Conservation (phyloP, 1,140 invertebrate species). For the Oncopodura yosiiana region DNA sequence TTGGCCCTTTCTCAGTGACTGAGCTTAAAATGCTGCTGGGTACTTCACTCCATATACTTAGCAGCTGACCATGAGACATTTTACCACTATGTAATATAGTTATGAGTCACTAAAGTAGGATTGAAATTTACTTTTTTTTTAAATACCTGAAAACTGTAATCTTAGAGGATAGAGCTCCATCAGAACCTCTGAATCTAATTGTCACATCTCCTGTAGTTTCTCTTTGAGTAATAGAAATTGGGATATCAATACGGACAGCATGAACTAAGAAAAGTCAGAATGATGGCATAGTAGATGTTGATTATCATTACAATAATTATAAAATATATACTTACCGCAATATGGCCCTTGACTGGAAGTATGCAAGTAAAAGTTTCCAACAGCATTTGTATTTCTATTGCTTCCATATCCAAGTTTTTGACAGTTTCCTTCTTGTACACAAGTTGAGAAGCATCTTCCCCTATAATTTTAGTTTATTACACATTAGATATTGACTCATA, state of each 20-base stretch:
- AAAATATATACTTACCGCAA: slow-evolving; percentile 24
- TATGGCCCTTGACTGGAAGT: slow-evolving; percentile 10
- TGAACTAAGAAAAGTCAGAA: slow-evolving; percentile 13
- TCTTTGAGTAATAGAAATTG: slow-evolving; percentile 14
- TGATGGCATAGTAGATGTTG: not conserved
- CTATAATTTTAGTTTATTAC: too few species aligned
- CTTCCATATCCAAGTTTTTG: slow-evolving; percentile 12
- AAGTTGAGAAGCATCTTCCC: slow-evolving; percentile 19
- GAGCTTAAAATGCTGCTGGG: slow-evolving; percentile 8
- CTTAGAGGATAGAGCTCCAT: slow-evolving; percentile 8
- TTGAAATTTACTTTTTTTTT: not conserved
- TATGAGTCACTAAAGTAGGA: not conserved
- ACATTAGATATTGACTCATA: not conserved
- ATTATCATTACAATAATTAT: not conserved
- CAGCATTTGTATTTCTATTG: not conserved
- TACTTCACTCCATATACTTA: slow-evolving; percentile 22
- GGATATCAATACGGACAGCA: slow-evolving; percentile 11
- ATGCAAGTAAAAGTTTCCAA: slow-evolving; percentile 19
- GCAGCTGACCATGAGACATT: slow-evolving; percentile 12
- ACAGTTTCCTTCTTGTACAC: slow-evolving; percentile 10
- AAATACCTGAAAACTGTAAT: slow-evolving; percentile 13
- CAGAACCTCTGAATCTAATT: slow-evolving; percentile 4
- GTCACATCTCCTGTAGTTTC: slow-evolving; percentile 12
- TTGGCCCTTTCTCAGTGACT: slow-evolving; percentile 5
- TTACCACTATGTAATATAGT: slow-evolving; percentile 11